Conservation (phyloP, 2,888 invertebrate genomes). For the Pilophorus perplexus region DNA sequence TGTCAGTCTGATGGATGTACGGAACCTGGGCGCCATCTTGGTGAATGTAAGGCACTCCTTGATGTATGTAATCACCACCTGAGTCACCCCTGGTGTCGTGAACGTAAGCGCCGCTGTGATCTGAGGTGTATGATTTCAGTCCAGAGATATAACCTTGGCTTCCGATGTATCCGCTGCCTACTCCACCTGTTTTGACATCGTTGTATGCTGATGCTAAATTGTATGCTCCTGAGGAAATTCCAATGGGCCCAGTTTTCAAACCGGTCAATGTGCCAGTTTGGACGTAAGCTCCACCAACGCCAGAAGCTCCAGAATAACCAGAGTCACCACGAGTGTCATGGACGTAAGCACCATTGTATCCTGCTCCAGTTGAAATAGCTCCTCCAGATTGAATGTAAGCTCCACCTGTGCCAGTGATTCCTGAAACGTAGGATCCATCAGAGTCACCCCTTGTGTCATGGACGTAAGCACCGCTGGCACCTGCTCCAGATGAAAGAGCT, state of each 20-base stretch:
- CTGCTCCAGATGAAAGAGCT: background rate
- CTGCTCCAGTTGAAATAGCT: constrained; percentile 5
- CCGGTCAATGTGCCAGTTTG: background rate
- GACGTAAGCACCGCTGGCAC: constrained; percentile 29
- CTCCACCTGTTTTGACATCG: constrained; percentile 25
- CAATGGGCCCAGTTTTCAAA: constrained; percentile 9
- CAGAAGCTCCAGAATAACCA: background rate
- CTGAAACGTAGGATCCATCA: constrained; percentile 34
- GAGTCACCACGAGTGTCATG: constrained; percentile 35
- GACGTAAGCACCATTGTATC: constrained; percentile 41
- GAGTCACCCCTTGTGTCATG: constrained; percentile 40
- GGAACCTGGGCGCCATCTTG: constrained; percentile 41
- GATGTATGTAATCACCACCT: constrained; percentile 33
- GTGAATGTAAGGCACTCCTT: constrained; percentile 40
- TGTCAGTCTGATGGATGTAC: constrained; percentile 30
- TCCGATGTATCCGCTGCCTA: constrained; percentile 22
- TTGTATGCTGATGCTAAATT: constrained; percentile 1
- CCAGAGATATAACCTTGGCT: constrained; percentile 23
- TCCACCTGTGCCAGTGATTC: constrained; percentile 7
- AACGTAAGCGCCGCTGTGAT: constrained; percentile 39
- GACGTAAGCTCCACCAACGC: constrained; percentile 6
- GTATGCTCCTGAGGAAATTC: constrained; percentile 12
- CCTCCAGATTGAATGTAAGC: no score
- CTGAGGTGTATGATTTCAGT: background rate
- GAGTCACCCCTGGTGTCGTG: constrained; percentile 40